Evolutionary conservation across 2,797 vertebrate genomes (phyloP), one percentile per base, ranked within the genome.

Genomic region (Carapus acus): DNA sequence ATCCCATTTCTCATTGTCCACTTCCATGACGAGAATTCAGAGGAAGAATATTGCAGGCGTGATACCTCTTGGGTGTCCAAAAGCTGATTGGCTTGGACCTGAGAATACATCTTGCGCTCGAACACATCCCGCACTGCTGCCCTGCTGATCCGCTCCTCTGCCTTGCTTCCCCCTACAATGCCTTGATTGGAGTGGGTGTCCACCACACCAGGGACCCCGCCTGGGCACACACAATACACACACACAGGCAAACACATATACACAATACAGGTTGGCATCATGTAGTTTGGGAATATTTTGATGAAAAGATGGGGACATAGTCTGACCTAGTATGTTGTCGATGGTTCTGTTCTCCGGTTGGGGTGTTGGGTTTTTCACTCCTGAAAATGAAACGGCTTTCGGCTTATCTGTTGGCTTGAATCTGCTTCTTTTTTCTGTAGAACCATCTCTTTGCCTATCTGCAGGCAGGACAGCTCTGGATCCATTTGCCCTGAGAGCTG

Each of bases 121-220:
- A 97, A 98, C 8, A 98, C 95, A 0, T 98, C 92, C 40, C 82
- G 78, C 1, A 90, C 73, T 0, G 94, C 95, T 52, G 92, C 92
- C 14, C 83, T 85, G 62, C 93, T 94, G 86, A 98, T 89, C 41
- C 54, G 82, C 81, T 93, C 91, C 80, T 98, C 96, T 9, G 91
- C 92, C 85, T 86, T 93, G 90, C 95, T 98, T 4, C 92, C 90
- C 36, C 96, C 95, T 58, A 97, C 91, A 43, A 98, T 89, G 0
- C 78, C 87, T 83, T 98, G 96, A 82, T 98, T 98, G 19, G 96
- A 98, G 76, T 98, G 95, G 55, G 90, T 86, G 48, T 91, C 93
- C 11, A 76, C 85, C 76, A 97, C 93, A 69, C 91, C 93, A 42
- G 79, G 83, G 65, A 97, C 88, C 2, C 84, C 89, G 58, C 82